Evolutionary conservation across 1,140 invertebrate species (phyloP), one percentile per base, ranked within the genome.

Genomic region (Drosophila ogumai): DNA sequence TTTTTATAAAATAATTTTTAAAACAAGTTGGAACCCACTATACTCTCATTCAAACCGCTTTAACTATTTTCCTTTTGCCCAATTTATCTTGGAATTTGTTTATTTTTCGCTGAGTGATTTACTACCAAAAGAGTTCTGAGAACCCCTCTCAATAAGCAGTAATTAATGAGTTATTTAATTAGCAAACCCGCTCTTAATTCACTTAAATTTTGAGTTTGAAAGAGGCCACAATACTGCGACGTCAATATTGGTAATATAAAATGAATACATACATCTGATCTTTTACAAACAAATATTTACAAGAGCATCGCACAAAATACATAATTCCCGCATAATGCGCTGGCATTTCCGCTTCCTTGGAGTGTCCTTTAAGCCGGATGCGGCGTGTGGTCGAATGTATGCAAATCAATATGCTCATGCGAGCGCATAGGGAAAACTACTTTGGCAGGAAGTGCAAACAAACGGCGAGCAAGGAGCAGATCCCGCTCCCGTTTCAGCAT

Each of bases 351-450:
- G 65, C 65, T 41, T 49, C 44, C 67, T 49, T 71, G 43, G 28
- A 72, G 50, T 36, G 52, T 50, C 50, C 36, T 36, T 41, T 38
- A 31, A 67, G 47, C 36, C 49, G 66, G 66, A 66, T 66, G 36
- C 28, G 36, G 59, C 10, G 22, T 43, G 38, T 44, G 28, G 38
- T 13, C 8, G 13, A 32, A 32, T 32, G 40, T 75, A 75, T 75
- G 72, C 71, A 75, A 75, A 75, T 75, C 71, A 34, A 41, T 75
- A 31, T 75, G 69, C 47, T 41, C 68, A 78, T 85, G 82, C 43
- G 52, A 63, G 41, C 56, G 82, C 85, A 87, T 87, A 67, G 65
- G 41, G 44, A 49, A 59, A 82, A 68, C 84, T 69, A 77, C 76
- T 80, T 87, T 54, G 63, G 47, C 43, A 65, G 36, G 41, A 41